phyloP scores from a whole-genome alignment of 2,113 vertebrate species.

The Cyrtonyx montezumae region DNA sequence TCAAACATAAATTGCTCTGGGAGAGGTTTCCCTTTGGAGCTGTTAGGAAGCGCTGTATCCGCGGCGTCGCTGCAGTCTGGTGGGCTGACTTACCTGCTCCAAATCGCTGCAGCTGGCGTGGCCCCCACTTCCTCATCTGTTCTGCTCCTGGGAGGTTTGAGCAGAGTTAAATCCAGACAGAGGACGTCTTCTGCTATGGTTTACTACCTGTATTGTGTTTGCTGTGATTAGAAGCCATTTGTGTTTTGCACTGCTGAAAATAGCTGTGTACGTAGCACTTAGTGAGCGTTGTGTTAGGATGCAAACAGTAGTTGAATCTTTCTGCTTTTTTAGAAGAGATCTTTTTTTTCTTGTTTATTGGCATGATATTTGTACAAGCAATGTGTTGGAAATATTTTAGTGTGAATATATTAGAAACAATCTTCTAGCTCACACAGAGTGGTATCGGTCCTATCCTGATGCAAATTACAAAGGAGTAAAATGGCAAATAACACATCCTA shows the following conservation, averaged over 20 bases:
- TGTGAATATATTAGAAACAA: background rate
- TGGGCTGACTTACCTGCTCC: conserved; percentile 25
- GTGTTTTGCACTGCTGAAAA: conserved; percentile 6
- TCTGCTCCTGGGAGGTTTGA: conserved; percentile 9
- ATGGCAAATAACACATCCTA: background rate
- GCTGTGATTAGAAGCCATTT: background rate
- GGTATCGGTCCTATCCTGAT: background rate
- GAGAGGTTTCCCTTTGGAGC: conserved; percentile 14
- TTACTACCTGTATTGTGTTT: conserved; percentile 42
- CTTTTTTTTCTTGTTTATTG: background rate
- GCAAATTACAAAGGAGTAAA: background rate
- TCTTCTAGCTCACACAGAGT: background rate
- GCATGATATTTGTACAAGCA: background rate
- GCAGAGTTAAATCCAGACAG: conserved; percentile 7
- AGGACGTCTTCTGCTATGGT: conserved; percentile 8
- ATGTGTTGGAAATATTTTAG: background rate
- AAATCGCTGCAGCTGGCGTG: background rate
- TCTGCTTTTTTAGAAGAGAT: background rate
- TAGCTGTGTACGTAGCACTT: conserved; percentile 1
- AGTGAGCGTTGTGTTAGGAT: background rate
- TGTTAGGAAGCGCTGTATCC: background rate
- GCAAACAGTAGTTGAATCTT: background rate
- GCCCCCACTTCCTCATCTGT: conserved; percentile 3
- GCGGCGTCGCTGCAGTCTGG: background rate
- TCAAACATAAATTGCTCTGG: conserved; percentile 27